Conservation (phyloP, 2,888 invertebrate species). For the Pharmacophagus antenor region DNA sequence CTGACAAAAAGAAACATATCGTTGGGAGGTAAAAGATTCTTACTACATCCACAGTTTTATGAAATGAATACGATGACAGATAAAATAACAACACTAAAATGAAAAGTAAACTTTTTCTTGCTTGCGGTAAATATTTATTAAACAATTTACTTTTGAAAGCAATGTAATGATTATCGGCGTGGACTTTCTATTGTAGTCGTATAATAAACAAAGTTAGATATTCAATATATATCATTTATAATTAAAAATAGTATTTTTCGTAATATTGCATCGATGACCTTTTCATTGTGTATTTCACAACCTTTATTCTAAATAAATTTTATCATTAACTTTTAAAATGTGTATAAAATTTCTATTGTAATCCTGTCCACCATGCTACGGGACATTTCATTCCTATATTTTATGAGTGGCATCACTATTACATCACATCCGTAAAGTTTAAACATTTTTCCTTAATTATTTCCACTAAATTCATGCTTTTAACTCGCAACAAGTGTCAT, state of each 20-base stretch:
- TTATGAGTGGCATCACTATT: constrained; percentile 13
- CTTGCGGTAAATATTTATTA: not conserved
- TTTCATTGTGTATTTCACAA: too few relatives aligned
- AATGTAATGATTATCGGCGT: not conserved
- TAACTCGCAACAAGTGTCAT: not conserved
- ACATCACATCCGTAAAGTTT: not conserved
- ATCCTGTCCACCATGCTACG: constrained; percentile 2
- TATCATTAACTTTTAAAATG: constrained; percentile 10
- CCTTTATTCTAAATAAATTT: too few relatives aligned
- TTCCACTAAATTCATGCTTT: not conserved
- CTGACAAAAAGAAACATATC: not conserved
- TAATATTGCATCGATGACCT: too few relatives aligned
- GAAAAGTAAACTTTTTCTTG: not conserved
- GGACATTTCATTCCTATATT: constrained; percentile 7
- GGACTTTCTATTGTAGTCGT: not conserved
- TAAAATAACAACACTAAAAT: not conserved
- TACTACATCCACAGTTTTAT: not conserved
- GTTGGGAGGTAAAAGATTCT: not conserved
- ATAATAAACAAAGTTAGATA: not conserved
- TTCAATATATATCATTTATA: too few relatives aligned
- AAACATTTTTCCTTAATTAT: not conserved
- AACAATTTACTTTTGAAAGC: not conserved
- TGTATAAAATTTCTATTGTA: constrained; percentile 13
- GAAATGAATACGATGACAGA: too few relatives aligned
- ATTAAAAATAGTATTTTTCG: too few relatives aligned